These are phyloP conservation scores for Sebastiscus albofasciatus DNA, from an alignment of 2,797 vertebrate genomes.

Conservation along the genomic window DNA sequence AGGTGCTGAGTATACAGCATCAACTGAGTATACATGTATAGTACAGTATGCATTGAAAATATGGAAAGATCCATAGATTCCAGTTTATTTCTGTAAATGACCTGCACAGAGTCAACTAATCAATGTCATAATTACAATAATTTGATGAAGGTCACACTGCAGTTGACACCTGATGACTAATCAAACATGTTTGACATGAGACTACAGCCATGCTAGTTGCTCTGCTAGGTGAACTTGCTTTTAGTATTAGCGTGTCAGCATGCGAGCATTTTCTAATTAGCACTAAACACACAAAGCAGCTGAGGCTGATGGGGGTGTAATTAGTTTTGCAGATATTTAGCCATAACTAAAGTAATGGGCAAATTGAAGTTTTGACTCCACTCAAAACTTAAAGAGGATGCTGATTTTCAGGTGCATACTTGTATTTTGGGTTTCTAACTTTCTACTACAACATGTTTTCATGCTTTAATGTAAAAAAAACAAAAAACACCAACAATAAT, in stretches of 20 bases:
- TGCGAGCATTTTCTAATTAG: too few species aligned
- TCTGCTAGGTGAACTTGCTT: background rate
- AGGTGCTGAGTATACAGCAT: background rate
- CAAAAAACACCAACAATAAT: too few species aligned
- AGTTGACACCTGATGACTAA: background rate
- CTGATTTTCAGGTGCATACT: too few species aligned
- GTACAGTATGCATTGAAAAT: background rate
- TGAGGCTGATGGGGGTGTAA: background rate
- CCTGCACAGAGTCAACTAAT: accelerated
- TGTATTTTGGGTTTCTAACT: too few species aligned
- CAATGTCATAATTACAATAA: background rate
- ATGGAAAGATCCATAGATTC: too few species aligned
- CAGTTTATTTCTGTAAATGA: accelerated
- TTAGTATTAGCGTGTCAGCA: background rate
- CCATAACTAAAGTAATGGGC: background rate
- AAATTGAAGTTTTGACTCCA: background rate
- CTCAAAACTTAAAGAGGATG: background rate
- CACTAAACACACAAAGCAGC: too few species aligned
- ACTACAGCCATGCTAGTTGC: too few species aligned
- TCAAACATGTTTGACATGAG: background rate
- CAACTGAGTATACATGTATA: too few species aligned
- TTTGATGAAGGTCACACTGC: accelerated
- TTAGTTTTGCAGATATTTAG: background rate
- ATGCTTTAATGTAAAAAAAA: too few species aligned
- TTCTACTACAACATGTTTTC: too few species aligned